Evolutionary conservation across 2,797 vertebrate species (phyloP).

Genomic region (Chloroceryle inda): DNA sequence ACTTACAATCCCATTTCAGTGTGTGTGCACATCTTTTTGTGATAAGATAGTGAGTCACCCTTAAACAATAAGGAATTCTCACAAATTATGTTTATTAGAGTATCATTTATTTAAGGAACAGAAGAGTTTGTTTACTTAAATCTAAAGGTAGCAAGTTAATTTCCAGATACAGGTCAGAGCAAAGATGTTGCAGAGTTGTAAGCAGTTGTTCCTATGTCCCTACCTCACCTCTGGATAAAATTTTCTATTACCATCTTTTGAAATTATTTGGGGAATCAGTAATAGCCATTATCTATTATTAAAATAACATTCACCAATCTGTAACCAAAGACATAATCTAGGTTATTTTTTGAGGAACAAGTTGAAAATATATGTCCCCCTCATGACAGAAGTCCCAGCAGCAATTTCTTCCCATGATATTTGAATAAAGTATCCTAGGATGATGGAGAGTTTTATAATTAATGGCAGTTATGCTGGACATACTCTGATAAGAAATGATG

Average conservation of each 20-base stretch:
- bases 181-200: slow-evolving; percentile 41
- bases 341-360: slow-evolving; percentile 30
- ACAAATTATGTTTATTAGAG: neutral
- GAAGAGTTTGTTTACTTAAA: neutral
- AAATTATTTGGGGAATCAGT: slow-evolving; percentile 46
- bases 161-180: neutral
- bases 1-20: neutral
- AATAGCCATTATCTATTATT: slow-evolving; percentile 75
- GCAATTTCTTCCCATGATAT: slow-evolving; percentile 55
- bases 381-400: slow-evolving; percentile 59
- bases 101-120: neutral
- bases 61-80: neutral
- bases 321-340: slow-evolving; percentile 28
- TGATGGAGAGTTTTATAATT: slow-evolving; percentile 80
- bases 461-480: slow-evolving; percentile 74
- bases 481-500: slow-evolving; percentile 78
- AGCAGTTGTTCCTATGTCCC: neutral
- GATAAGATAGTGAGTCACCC: fast-evolving
- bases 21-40: fast-evolving
- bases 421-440: slow-evolving; percentile 43
- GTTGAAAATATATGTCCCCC: slow-evolving; percentile 64
- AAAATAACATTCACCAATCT: slow-evolving; percentile 46
- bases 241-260: slow-evolving; percentile 38
- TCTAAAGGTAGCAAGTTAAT: neutral
- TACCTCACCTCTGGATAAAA: neutral